Evolutionary conservation across 2,888 invertebrate genomes (phyloP).

Genomic region (Eurytoma adleriae): DNA sequence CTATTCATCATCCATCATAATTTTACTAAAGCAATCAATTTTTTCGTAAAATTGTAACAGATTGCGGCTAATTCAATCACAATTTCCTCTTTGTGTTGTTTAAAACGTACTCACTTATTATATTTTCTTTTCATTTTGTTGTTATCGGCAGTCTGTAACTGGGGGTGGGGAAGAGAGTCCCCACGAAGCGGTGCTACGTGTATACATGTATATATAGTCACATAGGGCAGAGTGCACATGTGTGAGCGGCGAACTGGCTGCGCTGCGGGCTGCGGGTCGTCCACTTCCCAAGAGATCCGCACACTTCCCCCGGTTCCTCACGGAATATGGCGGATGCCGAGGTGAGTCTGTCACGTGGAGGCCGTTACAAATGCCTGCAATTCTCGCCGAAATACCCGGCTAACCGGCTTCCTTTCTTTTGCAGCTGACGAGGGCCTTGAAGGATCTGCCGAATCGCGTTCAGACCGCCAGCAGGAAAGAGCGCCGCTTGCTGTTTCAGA

Average conservation of each 20-base stretch:
- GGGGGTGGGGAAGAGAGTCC: too few species aligned
- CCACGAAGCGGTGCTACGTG: too few species aligned
- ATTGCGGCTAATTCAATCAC: too few species aligned
- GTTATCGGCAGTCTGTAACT: too few species aligned
- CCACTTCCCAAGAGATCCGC: slow-evolving; percentile 24
- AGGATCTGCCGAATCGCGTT: slow-evolving; percentile 85
- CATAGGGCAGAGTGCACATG: not conserved
- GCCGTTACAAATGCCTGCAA: slow-evolving; percentile 36
- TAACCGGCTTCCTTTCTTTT: slow-evolving; percentile 60
- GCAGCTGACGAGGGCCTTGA: slow-evolving; percentile 83
- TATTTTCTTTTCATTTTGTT: too few species aligned
- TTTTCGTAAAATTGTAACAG: too few species aligned
- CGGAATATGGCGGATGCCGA: slow-evolving; percentile 83
- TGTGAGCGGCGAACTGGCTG: not conserved
- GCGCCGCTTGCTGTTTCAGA: slow-evolving; percentile 82
- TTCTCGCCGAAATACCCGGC: slow-evolving; percentile 51
- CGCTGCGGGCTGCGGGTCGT: not conserved
- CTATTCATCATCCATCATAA: too few species aligned
- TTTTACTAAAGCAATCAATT: too few species aligned
- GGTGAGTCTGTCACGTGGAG: slow-evolving; percentile 79
- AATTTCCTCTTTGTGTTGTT: too few species aligned
- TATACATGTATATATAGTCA: too few species aligned
- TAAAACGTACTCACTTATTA: too few species aligned
- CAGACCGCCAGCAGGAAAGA: slow-evolving; percentile 85
- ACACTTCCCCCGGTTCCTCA: slow-evolving; percentile 61